Evolutionary conservation across 2,888 invertebrate genomes (phyloP), one percentile per base, ranked within the genome.

Genomic region (Eristalis arbustorum): DNA sequence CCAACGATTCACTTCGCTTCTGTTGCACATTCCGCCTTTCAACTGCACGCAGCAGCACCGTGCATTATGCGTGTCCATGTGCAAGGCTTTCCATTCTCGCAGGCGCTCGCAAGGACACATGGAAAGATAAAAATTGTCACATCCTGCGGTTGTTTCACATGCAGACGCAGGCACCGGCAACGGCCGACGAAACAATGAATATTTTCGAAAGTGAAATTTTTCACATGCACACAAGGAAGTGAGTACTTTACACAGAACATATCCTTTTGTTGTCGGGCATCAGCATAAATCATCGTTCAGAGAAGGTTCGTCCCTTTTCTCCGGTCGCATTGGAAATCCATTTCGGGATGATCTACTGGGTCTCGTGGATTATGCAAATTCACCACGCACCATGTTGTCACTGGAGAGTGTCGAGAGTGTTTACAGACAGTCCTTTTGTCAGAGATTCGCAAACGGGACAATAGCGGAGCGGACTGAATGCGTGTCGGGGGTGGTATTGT

Each of bases 121-220:
- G 42, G 14, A 42, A 42, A 18, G 49, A 49, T 18, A 49, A 49
- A 49, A 49, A 49, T 49, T 49, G 49, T 49, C 49, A 49, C 49
- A 49, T 18, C 42, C 42, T 42, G 18, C 49, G 49, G 49, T 49
- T 18, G 18, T 18, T n/a, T 49, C 49, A 49, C 18, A 37, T 13
- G 13, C 34, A 34, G 34, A 4, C 31, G 6, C 31, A 4, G 34
- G 11, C 34, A 37, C 13, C 13, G 37, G 13, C 31, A 31, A 8
- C 31, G 31, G 31, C 31, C 8, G 31, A 10, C 37, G 13, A 49
- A 49, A 49, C 49, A 49, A 49, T 49, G 18, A 57, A 57, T 37
- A n/a, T 37, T 18, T n/a, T 10, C 49, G 84, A 84, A 75, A 84
- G 78, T 76, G 72, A 84, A 81, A 71, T 67, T 40, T n/a, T 42